phyloP scores from a whole-genome alignment of 2,888 invertebrate species.

The Hirtodrosophila alboralis region DNA sequence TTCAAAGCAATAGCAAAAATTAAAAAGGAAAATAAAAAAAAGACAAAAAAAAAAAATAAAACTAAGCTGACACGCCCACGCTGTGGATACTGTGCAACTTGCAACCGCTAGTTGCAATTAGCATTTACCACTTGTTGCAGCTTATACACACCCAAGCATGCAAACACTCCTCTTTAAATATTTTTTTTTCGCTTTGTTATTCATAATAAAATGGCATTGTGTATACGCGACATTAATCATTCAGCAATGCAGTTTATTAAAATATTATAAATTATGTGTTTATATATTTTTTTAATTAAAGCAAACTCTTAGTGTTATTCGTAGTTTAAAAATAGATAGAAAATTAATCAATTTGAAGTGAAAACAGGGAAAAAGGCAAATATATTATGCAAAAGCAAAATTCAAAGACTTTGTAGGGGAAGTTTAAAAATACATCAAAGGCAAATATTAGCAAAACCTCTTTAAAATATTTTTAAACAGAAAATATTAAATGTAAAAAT shows the following conservation, averaged over 20 bases:
- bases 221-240: constrained; percentile 26
- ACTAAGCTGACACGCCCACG: constrained; percentile 22
- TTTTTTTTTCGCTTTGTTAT: too few relatives aligned
- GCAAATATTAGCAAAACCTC: too few relatives aligned
- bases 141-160: constrained; percentile 15
- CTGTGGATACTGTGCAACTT: not conserved
- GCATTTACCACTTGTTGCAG: constrained; percentile 54
- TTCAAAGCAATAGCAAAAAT: constrained; percentile 17
- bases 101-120: constrained; percentile 52
- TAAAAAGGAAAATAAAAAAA: too few relatives aligned
- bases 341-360: not conserved
- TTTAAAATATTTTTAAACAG: too few relatives aligned
- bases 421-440: too few relatives aligned
- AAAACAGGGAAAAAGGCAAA: too few relatives aligned
- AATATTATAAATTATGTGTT: constrained; percentile 12
- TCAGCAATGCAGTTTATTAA: constrained; percentile 11
- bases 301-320: not conserved
- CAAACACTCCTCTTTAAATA: constrained; percentile 18
- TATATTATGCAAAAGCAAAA: too few relatives aligned
- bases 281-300: constrained; percentile 18
- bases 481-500: too few relatives aligned
- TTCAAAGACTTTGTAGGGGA: too few relatives aligned
- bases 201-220: constrained; percentile 16
- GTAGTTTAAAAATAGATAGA: not conserved
- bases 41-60: constrained; percentile 16